These are phyloP conservation scores for Rynchops niger DNA, from an alignment of 2,113 vertebrate genomes.

Conservation along the genomic window DNA sequence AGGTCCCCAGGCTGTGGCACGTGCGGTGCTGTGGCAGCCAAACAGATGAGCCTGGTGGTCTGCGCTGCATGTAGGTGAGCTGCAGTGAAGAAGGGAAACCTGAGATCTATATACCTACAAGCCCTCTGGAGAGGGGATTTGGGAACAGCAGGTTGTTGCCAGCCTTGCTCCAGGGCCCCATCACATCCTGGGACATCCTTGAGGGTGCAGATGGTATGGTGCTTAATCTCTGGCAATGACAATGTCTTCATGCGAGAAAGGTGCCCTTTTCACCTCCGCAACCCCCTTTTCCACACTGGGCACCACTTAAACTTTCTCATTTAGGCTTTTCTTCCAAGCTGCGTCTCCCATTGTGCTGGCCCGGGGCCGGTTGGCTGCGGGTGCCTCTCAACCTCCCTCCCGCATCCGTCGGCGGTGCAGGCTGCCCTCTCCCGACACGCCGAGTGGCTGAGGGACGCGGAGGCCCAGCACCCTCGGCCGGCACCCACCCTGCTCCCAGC, in stretches of 20 bases:
- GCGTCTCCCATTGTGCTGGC: not conserved
- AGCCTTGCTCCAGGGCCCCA: not conserved
- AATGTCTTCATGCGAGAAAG: not conserved
- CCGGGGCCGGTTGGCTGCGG: not conserved
- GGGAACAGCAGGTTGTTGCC: not conserved
- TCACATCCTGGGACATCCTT: not conserved
- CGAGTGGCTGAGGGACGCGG: not conserved
- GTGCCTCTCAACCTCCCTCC: not conserved
- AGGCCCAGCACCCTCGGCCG: not conserved
- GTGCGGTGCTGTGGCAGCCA: rapidly evolving
- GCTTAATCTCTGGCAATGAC: not conserved
- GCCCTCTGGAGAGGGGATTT: not conserved
- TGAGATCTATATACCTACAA: not conserved
- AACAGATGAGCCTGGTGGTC: not conserved
- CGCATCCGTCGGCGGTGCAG: not conserved
- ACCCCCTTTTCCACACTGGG: not conserved
- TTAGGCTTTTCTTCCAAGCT: not conserved
- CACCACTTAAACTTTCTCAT: not conserved
- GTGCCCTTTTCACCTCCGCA: not conserved
- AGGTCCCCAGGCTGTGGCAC: not conserved
- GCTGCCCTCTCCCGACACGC: constrained; percentile 56
- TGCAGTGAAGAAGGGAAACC: not conserved
- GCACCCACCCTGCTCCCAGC: not conserved
- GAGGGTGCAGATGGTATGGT: rapidly evolving
- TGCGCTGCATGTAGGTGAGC: not conserved